Percentiles rank a stretch among this genome's conserved stretches.
phyloP scores from a whole-genome alignment of 2,797 vertebrate species.

The Scleropages formosus region DNA sequence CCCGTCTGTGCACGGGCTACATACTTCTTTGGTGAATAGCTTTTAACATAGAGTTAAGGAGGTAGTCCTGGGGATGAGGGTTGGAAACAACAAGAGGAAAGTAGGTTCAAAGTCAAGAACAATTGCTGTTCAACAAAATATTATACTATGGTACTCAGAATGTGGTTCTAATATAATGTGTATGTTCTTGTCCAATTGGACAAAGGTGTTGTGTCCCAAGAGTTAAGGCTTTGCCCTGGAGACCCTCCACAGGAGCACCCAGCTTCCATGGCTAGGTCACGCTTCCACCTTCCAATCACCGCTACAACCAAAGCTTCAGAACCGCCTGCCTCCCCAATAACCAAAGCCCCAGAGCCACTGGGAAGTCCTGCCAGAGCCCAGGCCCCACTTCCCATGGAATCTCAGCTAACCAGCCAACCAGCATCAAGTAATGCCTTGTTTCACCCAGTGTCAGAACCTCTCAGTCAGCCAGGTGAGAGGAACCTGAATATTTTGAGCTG shows the following conservation, averaged over 20 bases:
- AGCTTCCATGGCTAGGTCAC: slow-evolving; percentile 63
- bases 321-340: slow-evolving; percentile 41
- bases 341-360: slow-evolving; percentile 47
- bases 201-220: slow-evolving; percentile 57
- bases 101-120: too few relatives aligned
- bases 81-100: too few relatives aligned
- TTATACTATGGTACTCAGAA: neutral
- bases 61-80: too few relatives aligned
- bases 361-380: slow-evolving; percentile 63
- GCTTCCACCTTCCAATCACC: slow-evolving; percentile 83
- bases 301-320: slow-evolving; percentile 65
- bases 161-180: neutral
- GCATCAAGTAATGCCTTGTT: slow-evolving; percentile 53
- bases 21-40: neutral
- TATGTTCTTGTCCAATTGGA: slow-evolving; percentile 55
- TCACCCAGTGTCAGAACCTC: slow-evolving; percentile 62
- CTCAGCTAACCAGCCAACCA: slow-evolving; percentile 44
- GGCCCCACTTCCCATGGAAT: slow-evolving; percentile 52
- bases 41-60: neutral
- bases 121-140: too few relatives aligned
- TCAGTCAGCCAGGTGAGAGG: slow-evolving; percentile 68
- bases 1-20: slow-evolving; percentile 17
- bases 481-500: neutral
- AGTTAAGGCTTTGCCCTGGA: slow-evolving; percentile 54
- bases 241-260: slow-evolving; percentile 63